Conservation (phyloP, 2,113 vertebrate genomes). For the Atlantisia rogersi region DNA sequence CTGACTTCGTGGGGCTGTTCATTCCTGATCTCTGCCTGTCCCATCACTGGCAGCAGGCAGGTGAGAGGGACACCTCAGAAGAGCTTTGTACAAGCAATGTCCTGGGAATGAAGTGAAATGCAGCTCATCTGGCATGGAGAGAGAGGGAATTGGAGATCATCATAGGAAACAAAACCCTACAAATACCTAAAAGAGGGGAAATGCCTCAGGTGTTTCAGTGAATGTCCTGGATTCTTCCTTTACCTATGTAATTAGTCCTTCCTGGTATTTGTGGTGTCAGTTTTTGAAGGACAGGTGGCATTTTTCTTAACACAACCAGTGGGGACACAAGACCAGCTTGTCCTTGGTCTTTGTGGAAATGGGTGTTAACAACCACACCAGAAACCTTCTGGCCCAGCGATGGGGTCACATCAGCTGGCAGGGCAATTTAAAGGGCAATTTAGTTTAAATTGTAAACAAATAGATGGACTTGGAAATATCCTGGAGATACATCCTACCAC, state of each 20-base stretch:
- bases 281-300: not conserved
- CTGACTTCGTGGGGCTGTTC: not conserved
- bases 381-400: rapidly evolving
- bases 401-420: not conserved
- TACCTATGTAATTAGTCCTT: not conserved
- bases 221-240: not conserved
- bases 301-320: constrained; percentile 6
- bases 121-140: rapidly evolving
- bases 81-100: not conserved
- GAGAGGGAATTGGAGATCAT: not conserved
- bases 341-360: not conserved
- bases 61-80: not conserved
- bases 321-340: not conserved
- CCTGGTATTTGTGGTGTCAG: not conserved
- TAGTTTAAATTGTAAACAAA: not conserved
- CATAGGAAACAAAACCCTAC: not conserved
- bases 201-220: rapidly evolving
- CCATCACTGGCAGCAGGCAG: not conserved
- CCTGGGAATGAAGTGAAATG: not conserved
- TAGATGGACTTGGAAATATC: not conserved
- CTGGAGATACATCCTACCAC: not conserved
- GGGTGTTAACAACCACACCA: not conserved
- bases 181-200: not conserved
- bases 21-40: not conserved
- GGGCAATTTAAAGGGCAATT: not conserved